Evolutionary conservation across 2,888 invertebrate genomes (phyloP), one percentile per base, ranked within the genome.

Genomic region (Coenonympha glycerion): DNA sequence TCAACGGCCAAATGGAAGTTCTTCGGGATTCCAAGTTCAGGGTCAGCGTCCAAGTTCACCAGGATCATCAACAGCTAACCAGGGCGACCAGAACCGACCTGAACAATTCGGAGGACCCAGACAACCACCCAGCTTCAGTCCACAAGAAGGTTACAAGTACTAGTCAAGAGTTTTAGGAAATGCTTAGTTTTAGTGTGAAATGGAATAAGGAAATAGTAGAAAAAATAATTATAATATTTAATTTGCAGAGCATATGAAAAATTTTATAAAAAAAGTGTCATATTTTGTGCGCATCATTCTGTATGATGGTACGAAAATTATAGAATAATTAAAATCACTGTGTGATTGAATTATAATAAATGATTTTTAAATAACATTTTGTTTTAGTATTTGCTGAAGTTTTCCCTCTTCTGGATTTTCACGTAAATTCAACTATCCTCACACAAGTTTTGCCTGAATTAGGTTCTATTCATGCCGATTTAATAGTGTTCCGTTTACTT

Each of bases 71-170:
- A 46, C 49, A n/a, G 13, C 42, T 15, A 50, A 34, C 24, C 53
- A 53, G 49, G 57, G 47, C 30, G 49, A 28, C 51, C 49, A 49
- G 33, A 56, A 53, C 39, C 37, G 53, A 51, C 79, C 79, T 46
- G 70, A 58, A 47, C 49, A 56, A 49, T 86, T 86, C 44, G 71
- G 72, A 47, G 80, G 75, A 28, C 78, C 85, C n/a, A 76, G 80
- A 15, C 83, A 83, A 44, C 85, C 82, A 1, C 82, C 87, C 0
- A 86, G 84, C 62, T 87, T 82, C 66, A 79, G 69, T 57, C 64
- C 76, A 34, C 74, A 84, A 55, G 84, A 84, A 63, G 87, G 87
- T 44, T 87, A 87, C 67, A 85, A 79, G 57, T 87, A 87, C 65
- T 86, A 71, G 70, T 62, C 68, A 69, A 73, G 79, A 80, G 65